Evolutionary conservation across 2,113 vertebrate genomes (phyloP).

Genomic region (Scophthalmus maximus): DNA sequence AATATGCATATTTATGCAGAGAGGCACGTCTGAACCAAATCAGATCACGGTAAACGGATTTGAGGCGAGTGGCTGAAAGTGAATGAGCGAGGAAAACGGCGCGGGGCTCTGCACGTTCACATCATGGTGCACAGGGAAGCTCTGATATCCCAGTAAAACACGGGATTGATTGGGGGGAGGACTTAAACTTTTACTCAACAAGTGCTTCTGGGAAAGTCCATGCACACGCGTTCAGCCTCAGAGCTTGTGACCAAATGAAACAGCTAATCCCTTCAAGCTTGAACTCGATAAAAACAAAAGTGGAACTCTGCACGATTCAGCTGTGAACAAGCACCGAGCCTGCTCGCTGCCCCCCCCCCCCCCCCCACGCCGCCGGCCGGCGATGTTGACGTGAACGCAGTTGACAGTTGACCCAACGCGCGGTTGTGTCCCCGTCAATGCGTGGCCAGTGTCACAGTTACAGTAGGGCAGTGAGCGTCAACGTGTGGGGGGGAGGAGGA

Average conservation of each 20-base stretch:
- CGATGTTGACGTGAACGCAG: slow-evolving; percentile 7
- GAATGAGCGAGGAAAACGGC: too few relatives aligned
- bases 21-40: too few relatives aligned
- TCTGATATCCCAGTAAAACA: too few relatives aligned
- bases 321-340: neutral
- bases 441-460: neutral
- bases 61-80: too few relatives aligned
- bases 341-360: too few relatives aligned
- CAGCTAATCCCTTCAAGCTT: slow-evolving; percentile 9
- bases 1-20: too few relatives aligned
- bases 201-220: neutral
- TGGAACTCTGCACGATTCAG: too few relatives aligned
- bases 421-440: neutral
- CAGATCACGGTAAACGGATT: too few relatives aligned
- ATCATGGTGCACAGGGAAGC: too few relatives aligned
- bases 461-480: neutral
- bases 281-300: slow-evolving; percentile 3
- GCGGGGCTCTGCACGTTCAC: too few relatives aligned
- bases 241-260: neutral
- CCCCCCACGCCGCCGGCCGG: slow-evolving; percentile 8
- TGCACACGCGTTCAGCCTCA: neutral
- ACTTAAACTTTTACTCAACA: too few relatives aligned
- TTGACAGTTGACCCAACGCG: neutral
- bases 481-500: slow-evolving; percentile 50
- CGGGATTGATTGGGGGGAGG: too few relatives aligned